phyloP scores from a whole-genome alignment of 2,888 invertebrate genomes.

The Pachydiplax longipennis region DNA sequence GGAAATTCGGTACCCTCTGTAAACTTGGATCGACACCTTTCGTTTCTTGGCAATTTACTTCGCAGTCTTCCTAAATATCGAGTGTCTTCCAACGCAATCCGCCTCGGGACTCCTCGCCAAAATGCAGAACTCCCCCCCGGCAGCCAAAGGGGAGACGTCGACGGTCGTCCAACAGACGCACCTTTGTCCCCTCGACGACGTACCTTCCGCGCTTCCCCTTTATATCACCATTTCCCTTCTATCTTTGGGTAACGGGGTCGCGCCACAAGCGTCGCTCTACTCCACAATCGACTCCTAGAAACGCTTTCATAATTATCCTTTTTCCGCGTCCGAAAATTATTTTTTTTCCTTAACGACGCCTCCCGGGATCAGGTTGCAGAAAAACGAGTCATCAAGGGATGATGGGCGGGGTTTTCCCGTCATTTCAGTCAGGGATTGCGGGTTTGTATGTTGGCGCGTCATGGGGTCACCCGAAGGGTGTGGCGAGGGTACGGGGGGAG shows the following conservation, averaged over 20 bases:
- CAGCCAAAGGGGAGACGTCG: no score
- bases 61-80: no score
- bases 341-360: background rate
- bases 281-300: background rate
- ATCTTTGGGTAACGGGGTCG: background rate
- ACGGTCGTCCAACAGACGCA: background rate
- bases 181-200: background rate
- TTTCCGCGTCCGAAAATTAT: background rate
- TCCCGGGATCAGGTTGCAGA: background rate
- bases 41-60: no score
- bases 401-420: background rate
- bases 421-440: background rate
- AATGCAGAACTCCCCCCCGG: no score
- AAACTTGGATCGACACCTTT: no score
- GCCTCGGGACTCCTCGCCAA: no score
- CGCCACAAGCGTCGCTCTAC: background rate
- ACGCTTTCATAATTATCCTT: background rate
- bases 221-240: background rate
- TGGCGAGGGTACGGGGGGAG: background rate
- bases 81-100: no score
- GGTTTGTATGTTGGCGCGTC: conserved; percentile 38
- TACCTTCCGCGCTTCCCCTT: background rate
- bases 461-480: conserved; percentile 28
- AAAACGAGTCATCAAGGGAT: background rate
- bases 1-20: no score